Evolutionary conservation across 2,797 vertebrate genomes (phyloP).

Genomic region (Semotilus atromaculatus): DNA sequence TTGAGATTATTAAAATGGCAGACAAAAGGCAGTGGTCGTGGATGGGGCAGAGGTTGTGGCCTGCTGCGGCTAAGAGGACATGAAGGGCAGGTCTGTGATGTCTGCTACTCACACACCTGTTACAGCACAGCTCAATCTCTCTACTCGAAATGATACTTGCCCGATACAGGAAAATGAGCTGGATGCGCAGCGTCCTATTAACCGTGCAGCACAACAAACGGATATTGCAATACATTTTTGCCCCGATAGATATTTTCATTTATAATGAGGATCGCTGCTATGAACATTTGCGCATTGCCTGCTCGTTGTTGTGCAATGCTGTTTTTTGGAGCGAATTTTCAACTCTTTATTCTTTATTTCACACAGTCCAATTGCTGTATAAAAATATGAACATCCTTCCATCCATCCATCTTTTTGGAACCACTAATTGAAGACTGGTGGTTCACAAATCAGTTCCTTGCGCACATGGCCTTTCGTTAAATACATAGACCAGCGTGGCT

Average conservation of each 20-base stretch:
- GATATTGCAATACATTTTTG: neutral
- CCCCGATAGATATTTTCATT: slow-evolving; percentile 3
- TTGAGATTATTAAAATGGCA: slow-evolving; percentile 97
- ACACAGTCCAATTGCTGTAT: neutral
- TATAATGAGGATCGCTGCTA: neutral
- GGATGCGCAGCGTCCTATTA: slow-evolving; percentile 4
- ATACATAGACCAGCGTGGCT: slow-evolving; percentile 67
- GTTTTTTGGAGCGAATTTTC: neutral
- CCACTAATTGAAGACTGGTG: neutral
- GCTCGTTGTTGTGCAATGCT: neutral
- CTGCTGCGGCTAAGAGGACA: slow-evolving; percentile 83
- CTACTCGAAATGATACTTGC: slow-evolving; percentile 39
- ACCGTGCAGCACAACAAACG: neutral
- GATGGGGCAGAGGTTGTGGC: slow-evolving; percentile 84
- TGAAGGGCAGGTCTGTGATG: slow-evolving; percentile 84
- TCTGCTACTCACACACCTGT: slow-evolving; percentile 69
- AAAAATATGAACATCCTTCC: neutral
- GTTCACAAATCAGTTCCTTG: slow-evolving; percentile 53
- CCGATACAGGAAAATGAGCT: slow-evolving; percentile 35
- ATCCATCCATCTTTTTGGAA: neutral
- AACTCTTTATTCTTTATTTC: neutral
- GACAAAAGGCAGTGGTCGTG: slow-evolving; percentile 80
- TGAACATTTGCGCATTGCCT: neutral
- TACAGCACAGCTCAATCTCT: slow-evolving; percentile 53
- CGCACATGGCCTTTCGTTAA: slow-evolving; percentile 63